phyloP scores from a whole-genome alignment of 2,888 invertebrate species.

The Lordiphosa fenestrarum region DNA sequence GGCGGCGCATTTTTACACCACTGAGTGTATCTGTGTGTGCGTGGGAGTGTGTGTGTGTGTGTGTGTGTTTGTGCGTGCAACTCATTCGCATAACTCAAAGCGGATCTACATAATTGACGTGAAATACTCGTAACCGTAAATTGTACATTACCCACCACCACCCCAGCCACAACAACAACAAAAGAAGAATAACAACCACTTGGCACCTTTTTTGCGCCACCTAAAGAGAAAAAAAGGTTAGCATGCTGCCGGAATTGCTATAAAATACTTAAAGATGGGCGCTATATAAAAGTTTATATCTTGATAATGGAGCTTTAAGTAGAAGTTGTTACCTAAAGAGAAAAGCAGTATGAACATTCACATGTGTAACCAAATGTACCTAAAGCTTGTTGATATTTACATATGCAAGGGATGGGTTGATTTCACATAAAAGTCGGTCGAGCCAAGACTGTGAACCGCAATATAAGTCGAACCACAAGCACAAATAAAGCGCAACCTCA shows the following conservation, averaged over 20 bases:
- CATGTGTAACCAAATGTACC: no score
- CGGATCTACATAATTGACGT: slow-evolving; percentile 71
- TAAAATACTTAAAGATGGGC: slow-evolving; percentile 38
- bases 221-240: slow-evolving; percentile 36
- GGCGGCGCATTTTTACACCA: slow-evolving; percentile 10
- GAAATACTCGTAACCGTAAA: slow-evolving; percentile 52
- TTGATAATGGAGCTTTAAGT: slow-evolving; percentile 31
- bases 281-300: slow-evolving; percentile 44
- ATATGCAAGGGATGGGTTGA: no score
- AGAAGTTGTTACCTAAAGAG: slow-evolving; percentile 23
- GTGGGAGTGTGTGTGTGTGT: background rate
- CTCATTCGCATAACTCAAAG: slow-evolving; percentile 64
- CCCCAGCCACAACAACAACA: slow-evolving; percentile 10
- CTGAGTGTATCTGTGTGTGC: background rate
- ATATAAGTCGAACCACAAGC: no score
- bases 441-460: no score
- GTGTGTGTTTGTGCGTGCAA: slow-evolving; percentile 8
- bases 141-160: slow-evolving; percentile 54
- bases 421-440: no score
- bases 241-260: slow-evolving; percentile 49
- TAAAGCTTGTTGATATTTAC: no score
- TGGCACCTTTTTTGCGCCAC: slow-evolving; percentile 32
- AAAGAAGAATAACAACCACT: slow-evolving; percentile 34
- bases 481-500: no score
- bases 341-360: background rate